Conservation (phyloP, 2,888 invertebrate species). For the Eupsilia transversa region DNA sequence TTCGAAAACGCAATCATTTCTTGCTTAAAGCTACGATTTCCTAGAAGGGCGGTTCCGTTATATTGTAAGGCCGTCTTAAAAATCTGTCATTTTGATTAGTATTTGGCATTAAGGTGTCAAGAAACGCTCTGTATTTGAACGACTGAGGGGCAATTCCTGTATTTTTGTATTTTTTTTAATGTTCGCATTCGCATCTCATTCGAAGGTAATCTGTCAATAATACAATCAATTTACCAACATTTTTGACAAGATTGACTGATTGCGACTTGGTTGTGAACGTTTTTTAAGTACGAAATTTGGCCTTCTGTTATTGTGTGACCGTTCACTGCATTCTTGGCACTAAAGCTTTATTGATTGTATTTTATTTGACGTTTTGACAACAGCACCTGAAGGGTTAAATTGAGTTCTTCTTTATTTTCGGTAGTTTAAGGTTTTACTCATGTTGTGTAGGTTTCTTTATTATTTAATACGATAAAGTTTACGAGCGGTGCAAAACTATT, state of each 20-base stretch:
- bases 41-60: not conserved
- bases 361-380: not conserved
- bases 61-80: no score
- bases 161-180: no score
- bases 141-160: no score
- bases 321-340: not conserved
- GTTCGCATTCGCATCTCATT: no score
- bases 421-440: not conserved
- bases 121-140: not conserved
- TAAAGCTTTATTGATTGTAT: not conserved
- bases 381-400: not conserved
- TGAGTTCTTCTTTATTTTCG: not conserved
- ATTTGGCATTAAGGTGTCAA: not conserved
- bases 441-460: not conserved
- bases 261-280: no score
- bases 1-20: not conserved
- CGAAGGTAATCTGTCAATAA: no score
- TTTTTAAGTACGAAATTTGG: no score
- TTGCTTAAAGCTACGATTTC: not conserved
- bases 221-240: no score
- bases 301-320: not conserved
- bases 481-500: not conserved
- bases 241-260: no score
- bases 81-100: not conserved
- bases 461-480: not conserved